Evolutionary conservation across 1,140 invertebrate species (phyloP), one percentile per base, ranked within the genome.

Genomic region (Helicoverpa zea): DNA sequence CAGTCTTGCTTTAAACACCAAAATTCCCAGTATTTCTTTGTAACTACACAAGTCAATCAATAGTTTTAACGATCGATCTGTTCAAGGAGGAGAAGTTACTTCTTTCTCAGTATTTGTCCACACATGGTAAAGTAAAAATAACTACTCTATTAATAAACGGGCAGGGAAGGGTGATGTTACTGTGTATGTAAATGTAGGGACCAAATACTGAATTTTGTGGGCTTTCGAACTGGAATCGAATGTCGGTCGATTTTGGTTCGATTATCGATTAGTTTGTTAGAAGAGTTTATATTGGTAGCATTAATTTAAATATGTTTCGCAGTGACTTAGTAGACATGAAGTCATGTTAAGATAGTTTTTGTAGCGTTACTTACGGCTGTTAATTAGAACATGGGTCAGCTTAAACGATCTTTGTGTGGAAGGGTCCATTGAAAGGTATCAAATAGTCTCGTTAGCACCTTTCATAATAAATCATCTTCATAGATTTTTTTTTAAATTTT

Each of bases 61-160:
- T 72, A 72, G 16, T 29, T 72, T 72, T 72, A 72, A 72, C 68
- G 49, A 72, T 72, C 49, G 49, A 54, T 29, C 58, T 13, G 2
- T 29, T 30, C 58, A 13, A 61, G 58, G 12, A 16, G 23, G 14
- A 30, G 29, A 14, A n/a, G 58, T 13, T 13, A 61, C 5, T 12
- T 14, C 0, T 2, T 73, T 73, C 70, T n/a, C n/a, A 30, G 70
- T 73, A 73, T 43, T 56, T 73, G 52, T 73, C 54, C 75, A 77
- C 75, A 66, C 59, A 77, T 77, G 75, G 59, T 35, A 61, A 12
- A 51, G 16, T 77, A 77, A 77, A 77, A 77, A 77, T 77, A 77
- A 54, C 49, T 30, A 7, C n/a, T 13, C 61, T 66, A 77, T 35
- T 66, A 18, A 35, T 52, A 66, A 9, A 43, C 13, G 18, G n/a